phyloP scores from a whole-genome alignment of 2,888 invertebrate genomes.

The Drosophila macrospina region DNA sequence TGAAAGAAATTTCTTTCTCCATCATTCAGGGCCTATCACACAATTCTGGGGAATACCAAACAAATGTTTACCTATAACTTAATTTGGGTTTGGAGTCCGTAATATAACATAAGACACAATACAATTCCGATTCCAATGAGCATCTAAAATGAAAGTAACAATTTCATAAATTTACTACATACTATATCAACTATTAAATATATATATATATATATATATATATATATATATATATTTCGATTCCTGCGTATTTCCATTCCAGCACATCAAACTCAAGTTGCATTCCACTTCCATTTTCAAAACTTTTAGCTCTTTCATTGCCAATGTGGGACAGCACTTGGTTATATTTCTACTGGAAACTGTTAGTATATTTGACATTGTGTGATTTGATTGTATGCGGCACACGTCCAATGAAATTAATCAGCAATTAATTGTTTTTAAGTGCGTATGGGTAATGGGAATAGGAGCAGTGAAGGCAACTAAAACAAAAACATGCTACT shows the following conservation, averaged over 20 bases:
- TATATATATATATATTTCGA: too few relatives aligned
- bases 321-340: too few relatives aligned
- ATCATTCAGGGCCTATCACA: conserved; percentile 20
- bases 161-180: too few relatives aligned
- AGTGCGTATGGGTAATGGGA: conserved; percentile 10
- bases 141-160: too few relatives aligned
- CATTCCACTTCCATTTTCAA: too few relatives aligned
- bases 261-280: too few relatives aligned
- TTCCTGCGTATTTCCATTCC: too few relatives aligned
- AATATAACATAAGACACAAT: not conserved
- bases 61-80: conserved; percentile 15
- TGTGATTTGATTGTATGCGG: conserved; percentile 32
- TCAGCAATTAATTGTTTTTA: conserved; percentile 70
- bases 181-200: too few relatives aligned
- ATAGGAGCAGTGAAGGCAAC: not conserved
- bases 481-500: conserved; percentile 54
- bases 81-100: not conserved
- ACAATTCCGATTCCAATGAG: not conserved
- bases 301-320: too few relatives aligned
- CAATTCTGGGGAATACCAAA: conserved; percentile 66
- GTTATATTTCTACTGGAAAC: conserved; percentile 1
- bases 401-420: conserved; percentile 63
- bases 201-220: too few relatives aligned
- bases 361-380: not conserved
- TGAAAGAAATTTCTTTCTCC: conserved; percentile 62